Evolutionary conservation across 2,888 invertebrate species (phyloP).

Genomic region (Drosophila cognata): DNA sequence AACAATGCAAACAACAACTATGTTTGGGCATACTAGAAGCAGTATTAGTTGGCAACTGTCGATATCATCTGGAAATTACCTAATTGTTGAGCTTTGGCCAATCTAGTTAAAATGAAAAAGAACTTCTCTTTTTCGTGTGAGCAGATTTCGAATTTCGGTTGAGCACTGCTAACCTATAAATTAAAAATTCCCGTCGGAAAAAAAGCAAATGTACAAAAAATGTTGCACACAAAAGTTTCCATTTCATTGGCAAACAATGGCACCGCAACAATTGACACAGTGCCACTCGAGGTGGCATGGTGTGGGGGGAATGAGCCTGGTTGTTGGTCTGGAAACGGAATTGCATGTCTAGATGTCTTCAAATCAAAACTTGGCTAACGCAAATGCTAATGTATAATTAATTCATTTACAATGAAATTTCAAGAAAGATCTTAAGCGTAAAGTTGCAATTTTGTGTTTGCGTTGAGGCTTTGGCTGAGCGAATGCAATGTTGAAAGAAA

Average conservation of each 20-base stretch:
- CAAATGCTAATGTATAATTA: conserved; percentile 70
- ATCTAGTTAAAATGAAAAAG: conserved; percentile 40
- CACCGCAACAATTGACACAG: conserved; percentile 61
- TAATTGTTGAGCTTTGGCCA: conserved; percentile 46
- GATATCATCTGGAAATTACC: conserved; percentile 57
- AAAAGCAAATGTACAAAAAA: conserved; percentile 2
- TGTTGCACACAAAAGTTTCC: conserved; percentile 46
- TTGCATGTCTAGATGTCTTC: conserved; percentile 59
- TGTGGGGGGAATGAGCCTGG: not conserved
- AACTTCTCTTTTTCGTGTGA: conserved; percentile 49
- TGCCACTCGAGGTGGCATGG: conserved; percentile 1
- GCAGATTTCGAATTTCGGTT: conserved; percentile 39
- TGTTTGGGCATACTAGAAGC: conserved; percentile 19
- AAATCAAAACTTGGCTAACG: conserved; percentile 30
- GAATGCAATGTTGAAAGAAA: conserved; percentile 36
- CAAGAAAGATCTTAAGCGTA: conserved; percentile 55
- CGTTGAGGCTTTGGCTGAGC: conserved; percentile 22
- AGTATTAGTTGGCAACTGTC: conserved; percentile 4
- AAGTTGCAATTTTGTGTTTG: conserved; percentile 34
- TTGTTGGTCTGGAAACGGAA: conserved; percentile 37
- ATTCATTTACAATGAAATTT: conserved; percentile 66
- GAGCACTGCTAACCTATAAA: conserved; percentile 74
- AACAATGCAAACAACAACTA: conserved; percentile 10
- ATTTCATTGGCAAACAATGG: conserved; percentile 66
- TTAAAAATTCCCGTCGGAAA: conserved; percentile 64